Evolutionary conservation across 2,888 invertebrate species (phyloP).

Genomic region (Orthosia gracilis): DNA sequence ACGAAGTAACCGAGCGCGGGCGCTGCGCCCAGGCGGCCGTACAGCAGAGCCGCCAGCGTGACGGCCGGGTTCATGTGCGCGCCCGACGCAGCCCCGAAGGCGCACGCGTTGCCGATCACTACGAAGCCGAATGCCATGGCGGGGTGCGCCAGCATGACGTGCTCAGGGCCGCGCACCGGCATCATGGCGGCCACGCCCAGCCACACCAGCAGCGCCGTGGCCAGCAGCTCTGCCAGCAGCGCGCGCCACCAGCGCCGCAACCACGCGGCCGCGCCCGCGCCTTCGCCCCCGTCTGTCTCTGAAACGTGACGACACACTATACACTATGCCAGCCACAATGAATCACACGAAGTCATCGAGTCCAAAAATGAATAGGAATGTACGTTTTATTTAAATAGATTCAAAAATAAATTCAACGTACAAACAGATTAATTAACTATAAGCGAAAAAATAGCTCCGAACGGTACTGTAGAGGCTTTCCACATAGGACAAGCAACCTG

Average conservation of each 20-base stretch:
- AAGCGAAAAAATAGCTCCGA: too few species aligned
- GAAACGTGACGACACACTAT: conserved; percentile 1
- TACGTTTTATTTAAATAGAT: too few species aligned
- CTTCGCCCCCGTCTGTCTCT: conserved; percentile 13
- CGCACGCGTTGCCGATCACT: conserved; percentile 78
- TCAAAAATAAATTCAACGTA: too few species aligned
- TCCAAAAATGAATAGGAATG: too few species aligned
- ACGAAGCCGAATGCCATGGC: conserved; percentile 85
- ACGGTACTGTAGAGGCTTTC: too few species aligned
- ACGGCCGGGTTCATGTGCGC: conserved; percentile 96
- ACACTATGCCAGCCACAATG: neutral
- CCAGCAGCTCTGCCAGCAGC: conserved; percentile 78
- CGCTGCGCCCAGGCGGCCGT: conserved; percentile 85
- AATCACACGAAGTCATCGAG: too few species aligned
- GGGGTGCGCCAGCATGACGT: conserved; percentile 77
- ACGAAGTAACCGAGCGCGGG: conserved; percentile 75
- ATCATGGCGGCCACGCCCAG: conserved; percentile 80
- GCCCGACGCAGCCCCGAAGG: conserved; percentile 94
- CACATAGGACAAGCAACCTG: too few species aligned
- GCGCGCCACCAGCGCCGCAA: conserved; percentile 82
- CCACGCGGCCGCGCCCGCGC: conserved; percentile 70
- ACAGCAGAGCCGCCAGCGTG: conserved; percentile 92
- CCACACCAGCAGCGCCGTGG: conserved; percentile 84
- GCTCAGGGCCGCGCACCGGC: conserved; percentile 56
- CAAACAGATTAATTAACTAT: too few species aligned